These are phyloP conservation scores for Tautogolabrus adspersus DNA, from an alignment of 2,113 vertebrate species.

Conservation along the genomic window DNA sequence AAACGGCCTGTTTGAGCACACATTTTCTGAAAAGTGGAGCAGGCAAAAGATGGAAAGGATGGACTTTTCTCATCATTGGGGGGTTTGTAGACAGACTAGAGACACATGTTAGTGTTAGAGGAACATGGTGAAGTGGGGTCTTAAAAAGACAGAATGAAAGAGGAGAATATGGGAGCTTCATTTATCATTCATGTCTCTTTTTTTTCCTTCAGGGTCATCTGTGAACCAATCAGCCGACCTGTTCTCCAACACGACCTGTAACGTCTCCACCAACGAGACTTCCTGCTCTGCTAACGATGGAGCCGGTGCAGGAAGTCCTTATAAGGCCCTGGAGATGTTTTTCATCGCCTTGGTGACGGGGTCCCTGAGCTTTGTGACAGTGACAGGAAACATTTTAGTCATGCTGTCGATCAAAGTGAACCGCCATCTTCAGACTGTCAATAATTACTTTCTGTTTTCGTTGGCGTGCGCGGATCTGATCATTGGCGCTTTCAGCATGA, in stretches of 20 bases:
- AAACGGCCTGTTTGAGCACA: too few species aligned
- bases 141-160: too few species aligned
- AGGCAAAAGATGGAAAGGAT: too few species aligned
- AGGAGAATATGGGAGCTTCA: background rate
- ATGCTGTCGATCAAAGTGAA: conserved; percentile 99
- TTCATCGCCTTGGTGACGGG: conserved; percentile 96
- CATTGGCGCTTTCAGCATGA: conserved; percentile 98
- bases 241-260: conserved; percentile 85
- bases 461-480: conserved; percentile 96
- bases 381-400: conserved; percentile 97
- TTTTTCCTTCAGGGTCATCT: conserved; percentile 78
- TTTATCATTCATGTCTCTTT: background rate
- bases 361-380: conserved; percentile 95
- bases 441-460: conserved; percentile 99
- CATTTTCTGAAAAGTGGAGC: too few species aligned
- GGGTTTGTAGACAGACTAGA: too few species aligned
- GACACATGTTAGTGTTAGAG: too few species aligned
- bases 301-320: conserved; percentile 74
- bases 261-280: conserved; percentile 75
- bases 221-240: conserved; percentile 82
- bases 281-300: conserved; percentile 74
- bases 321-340: conserved; percentile 95
- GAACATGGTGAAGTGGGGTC: too few species aligned
- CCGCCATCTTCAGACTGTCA: conserved; percentile 97
- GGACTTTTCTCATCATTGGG: too few species aligned